Conservation (phyloP, 2,113 vertebrate genomes). For the Antidorcas marsupialis region DNA sequence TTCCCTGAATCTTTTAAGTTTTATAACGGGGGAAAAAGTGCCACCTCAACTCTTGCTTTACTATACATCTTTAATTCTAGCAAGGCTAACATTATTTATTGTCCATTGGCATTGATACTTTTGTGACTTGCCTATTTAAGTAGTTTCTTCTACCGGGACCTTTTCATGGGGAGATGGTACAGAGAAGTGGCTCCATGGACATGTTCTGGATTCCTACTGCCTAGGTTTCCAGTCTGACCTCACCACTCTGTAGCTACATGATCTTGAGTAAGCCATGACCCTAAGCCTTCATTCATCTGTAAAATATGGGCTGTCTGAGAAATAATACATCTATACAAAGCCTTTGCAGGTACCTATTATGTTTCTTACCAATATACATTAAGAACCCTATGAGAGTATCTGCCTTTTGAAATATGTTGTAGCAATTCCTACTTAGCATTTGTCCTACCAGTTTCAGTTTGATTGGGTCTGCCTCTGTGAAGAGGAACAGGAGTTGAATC, state of each 20-base stretch:
- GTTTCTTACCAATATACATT: background rate
- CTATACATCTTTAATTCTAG: background rate
- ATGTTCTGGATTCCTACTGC: background rate
- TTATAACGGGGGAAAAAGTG: background rate
- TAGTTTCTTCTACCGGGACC: background rate
- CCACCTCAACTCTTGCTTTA: background rate
- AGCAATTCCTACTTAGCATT: background rate
- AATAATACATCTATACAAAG: background rate
- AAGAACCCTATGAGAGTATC: background rate
- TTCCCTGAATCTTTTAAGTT: background rate
- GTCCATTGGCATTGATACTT: background rate
- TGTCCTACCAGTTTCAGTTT: background rate
- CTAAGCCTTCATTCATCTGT: background rate
- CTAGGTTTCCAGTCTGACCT: background rate
- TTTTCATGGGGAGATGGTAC: background rate
- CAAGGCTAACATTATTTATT: background rate
- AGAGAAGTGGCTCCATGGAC: background rate
- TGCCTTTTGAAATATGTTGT: background rate
- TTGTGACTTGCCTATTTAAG: background rate
- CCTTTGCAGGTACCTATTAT: background rate
- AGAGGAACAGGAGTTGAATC: background rate
- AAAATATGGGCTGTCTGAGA: background rate
- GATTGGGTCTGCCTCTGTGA: background rate
- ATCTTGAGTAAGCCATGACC: background rate
- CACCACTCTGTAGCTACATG: background rate